Evolutionary conservation across 2,888 invertebrate species (phyloP), one percentile per base, ranked within the genome.

Genomic region (Drosophila trichaetosa): DNA sequence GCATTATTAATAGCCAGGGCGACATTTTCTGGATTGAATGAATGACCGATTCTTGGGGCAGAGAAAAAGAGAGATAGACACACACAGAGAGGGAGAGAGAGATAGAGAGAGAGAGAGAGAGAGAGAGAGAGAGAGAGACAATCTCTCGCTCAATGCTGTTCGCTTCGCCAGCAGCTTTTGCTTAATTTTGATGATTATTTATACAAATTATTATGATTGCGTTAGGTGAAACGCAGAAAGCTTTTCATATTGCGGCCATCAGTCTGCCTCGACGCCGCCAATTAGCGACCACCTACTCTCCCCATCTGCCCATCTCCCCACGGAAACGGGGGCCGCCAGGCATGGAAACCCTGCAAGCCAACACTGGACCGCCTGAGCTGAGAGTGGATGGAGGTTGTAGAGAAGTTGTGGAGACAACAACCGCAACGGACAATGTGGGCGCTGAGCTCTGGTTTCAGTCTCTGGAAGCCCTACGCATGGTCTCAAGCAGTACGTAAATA

Each of bases 101-200:
- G 53, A 18, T 4, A 18, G 6, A 54, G 18, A 24, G 34, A 18
- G 3, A 34, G 18, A 11, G 52, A 5, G 51, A 51, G 31, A 51
- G 3, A 34, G 18, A 11, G 52, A 5, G 51, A 51, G 31, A 51
- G 52, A 5, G 51, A 51, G 31, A 51, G 49, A 38, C 38, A 38
- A n/a, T 33, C 21, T 27, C 6, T 21, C 29, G 7, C 57, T 53
- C 46, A 33, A 16, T 38, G 58, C 60, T 51, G 38, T 58, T 54
- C 51, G 61, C 48, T 60, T 38, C 33, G 40, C 16, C 52, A 11
- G 29, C 61, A 61, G 71, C 40, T 72, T 72, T 73, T 70, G 72
- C 73, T 70, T 87, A 82, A 85, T 87, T 79, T 80, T 72, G 70
- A 73, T 80, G 84, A 85, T 79, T 86, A 81, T 83, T 88, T 85